Evolutionary conservation across 2,113 vertebrate species (phyloP), one percentile per base, ranked within the genome.

Genomic region (Campylorhamphus procurvoides): DNA sequence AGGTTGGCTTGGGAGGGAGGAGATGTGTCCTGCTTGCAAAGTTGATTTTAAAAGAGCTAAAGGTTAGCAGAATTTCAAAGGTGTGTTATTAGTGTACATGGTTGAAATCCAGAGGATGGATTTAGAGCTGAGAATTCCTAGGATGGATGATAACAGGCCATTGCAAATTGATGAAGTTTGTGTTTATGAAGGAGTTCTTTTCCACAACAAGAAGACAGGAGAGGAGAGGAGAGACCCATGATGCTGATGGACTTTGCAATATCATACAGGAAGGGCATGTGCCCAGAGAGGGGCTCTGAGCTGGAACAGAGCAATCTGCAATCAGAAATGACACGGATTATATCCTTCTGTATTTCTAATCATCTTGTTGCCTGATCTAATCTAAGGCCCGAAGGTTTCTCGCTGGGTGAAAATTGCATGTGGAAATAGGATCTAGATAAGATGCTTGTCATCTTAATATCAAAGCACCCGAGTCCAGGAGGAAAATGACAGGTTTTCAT

Each of bases 381-480:
- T 87, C 80, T 85, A 72, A 76, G 89, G 82, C 59, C 78, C 72
- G 39, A 46, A 71, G 22, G 37, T 49, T 74, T 49, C 84, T 88
- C 66, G 62, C 93, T 77, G 77, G 72, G 90, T 89, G 87, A 91
- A 93, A 93, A 93, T 80, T 91, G 58, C 58, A 87, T 77, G 77
- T 93, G 86, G 77, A 94, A 90, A 91, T 89, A 63, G 58, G 50
- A 50, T 84, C 72, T 40, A 71, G 79, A 88, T 50, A 90, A 86
- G 62, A 74, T 63, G 47, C 37, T 29, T 84, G 67, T 84, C 89
- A 58, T 80, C 63, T 90, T 76, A 84, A 56, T 75, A 84, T 88
- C 76, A 69, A 69, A 92, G 53, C 33, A 46, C 76, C 84, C 46
- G 46, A 77, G 46, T 35, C 42, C 42, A 31, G 78, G 46, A 44